Conservation (phyloP, 2,888 invertebrate species). For the Galerucella pusilla region DNA sequence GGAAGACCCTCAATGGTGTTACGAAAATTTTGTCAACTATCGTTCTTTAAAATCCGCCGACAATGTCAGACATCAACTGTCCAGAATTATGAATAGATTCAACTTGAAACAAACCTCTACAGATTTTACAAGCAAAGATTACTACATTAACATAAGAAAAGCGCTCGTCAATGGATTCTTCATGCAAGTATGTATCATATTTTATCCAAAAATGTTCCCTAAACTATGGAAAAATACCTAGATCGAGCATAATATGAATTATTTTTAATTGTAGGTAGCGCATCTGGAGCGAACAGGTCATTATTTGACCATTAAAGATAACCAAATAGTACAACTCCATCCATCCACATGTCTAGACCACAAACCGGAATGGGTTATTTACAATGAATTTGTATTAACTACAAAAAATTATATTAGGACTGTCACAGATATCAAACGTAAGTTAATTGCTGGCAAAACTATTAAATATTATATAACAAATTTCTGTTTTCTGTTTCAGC, state of each 20-base stretch:
- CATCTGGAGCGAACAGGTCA: slow-evolving; percentile 98
- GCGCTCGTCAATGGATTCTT: slow-evolving; percentile 99
- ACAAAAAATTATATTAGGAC: slow-evolving; percentile 99
- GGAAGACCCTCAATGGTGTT: slow-evolving; percentile 99
- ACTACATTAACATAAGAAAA: slow-evolving; percentile 98
- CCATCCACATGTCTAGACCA: slow-evolving; percentile 99
- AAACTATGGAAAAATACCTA: neutral
- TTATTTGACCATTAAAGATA: slow-evolving; percentile 98
- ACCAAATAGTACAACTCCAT: slow-evolving; percentile 98
- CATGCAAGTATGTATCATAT: slow-evolving; percentile 86
- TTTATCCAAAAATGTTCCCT: neutral
- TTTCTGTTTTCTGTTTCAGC: slow-evolving; percentile 67
- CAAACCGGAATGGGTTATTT: slow-evolving; percentile 99
- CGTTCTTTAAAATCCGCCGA: slow-evolving; percentile 98
- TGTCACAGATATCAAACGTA: slow-evolving; percentile 98
- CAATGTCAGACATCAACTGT: slow-evolving; percentile 96
- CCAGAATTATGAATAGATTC: slow-evolving; percentile 98
- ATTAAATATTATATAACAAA: neutral
- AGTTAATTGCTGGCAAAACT: slow-evolving; percentile 61
- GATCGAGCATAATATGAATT: too few relatives aligned
- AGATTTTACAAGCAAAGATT: slow-evolving; percentile 98
- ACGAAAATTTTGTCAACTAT: slow-evolving; percentile 99
- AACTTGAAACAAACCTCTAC: slow-evolving; percentile 93
- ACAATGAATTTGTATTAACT: slow-evolving; percentile 99
- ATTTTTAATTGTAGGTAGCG: slow-evolving; percentile 76